Conservation (phyloP, 2,888 invertebrate genomes). For the Horisme vitalbata region DNA sequence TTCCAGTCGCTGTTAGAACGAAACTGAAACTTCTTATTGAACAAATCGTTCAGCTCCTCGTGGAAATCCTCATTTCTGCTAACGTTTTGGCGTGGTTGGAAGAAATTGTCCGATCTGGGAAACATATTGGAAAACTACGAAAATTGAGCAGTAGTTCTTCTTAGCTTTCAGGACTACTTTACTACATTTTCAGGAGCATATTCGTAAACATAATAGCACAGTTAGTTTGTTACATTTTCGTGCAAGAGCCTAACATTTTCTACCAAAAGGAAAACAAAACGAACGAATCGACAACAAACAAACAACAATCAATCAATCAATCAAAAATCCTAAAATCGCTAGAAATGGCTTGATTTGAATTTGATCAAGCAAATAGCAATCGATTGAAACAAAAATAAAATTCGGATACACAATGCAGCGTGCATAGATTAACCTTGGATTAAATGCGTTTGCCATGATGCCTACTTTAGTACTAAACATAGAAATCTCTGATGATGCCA, state of each 20-base stretch:
- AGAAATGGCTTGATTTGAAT: no score
- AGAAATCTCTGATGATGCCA: no score
- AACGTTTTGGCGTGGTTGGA: slow-evolving; percentile 53
- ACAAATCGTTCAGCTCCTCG: slow-evolving; percentile 66
- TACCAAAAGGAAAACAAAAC: no score
- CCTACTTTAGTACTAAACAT: no score
- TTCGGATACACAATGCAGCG: no score
- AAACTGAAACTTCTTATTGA: slow-evolving; percentile 73
- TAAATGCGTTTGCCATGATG: no score
- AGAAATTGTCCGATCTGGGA: slow-evolving; percentile 53
- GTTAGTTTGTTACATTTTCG: not conserved
- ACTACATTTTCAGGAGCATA: slow-evolving; percentile 11
- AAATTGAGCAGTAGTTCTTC: slow-evolving; percentile 9
- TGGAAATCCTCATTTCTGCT: slow-evolving; percentile 60
- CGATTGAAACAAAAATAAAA: no score
- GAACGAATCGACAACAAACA: no score
- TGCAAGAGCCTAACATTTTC: not conserved
- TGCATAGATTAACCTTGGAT: no score
- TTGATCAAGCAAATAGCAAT: no score
- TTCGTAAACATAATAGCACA: not conserved
- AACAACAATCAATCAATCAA: no score
- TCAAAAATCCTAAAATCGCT: no score
- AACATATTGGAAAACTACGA: slow-evolving; percentile 47
- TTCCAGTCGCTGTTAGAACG: slow-evolving; percentile 60
- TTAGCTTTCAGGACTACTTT: not conserved